phyloP scores from a whole-genome alignment of 1,140 invertebrate genomes.

The Aphelinus certus region DNA sequence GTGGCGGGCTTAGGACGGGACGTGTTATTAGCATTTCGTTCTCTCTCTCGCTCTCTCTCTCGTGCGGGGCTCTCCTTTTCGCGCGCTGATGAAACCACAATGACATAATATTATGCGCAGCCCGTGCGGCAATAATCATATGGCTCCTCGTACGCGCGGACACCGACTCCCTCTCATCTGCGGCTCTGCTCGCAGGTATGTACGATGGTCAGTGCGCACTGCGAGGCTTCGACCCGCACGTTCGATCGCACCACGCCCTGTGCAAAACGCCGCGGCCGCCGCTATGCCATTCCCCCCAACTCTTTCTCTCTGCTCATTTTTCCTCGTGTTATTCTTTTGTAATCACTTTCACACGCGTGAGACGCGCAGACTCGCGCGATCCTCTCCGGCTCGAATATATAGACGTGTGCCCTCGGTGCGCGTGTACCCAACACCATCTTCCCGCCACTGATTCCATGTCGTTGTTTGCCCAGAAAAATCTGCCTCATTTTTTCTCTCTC shows the following conservation, averaged over 20 bases:
- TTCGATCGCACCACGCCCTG: slow-evolving; percentile 33
- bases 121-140: slow-evolving; percentile 52
- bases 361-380: slow-evolving; percentile 5
- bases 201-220: not conserved
- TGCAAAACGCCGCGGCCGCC: slow-evolving; percentile 1
- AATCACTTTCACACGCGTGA: slow-evolving; percentile 35
- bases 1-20: slow-evolving; percentile 51
- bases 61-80: not conserved
- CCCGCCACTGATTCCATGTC: slow-evolving; percentile 5
- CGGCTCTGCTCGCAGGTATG: not conserved
- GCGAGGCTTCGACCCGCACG: not conserved
- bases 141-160: slow-evolving; percentile 28
- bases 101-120: slow-evolving; percentile 54
- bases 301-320: not conserved
- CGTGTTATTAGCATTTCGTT: slow-evolving; percentile 52
- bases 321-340: slow-evolving; percentile 15
- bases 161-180: slow-evolving; percentile 11
- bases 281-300: not conserved
- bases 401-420: not conserved
- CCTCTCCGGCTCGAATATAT: not conserved
- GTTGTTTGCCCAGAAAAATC: slow-evolving; percentile 32
- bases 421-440: not conserved
- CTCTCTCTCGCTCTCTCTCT: slow-evolving; percentile 10
- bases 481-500: slow-evolving; percentile 10
- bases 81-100: slow-evolving; percentile 48